Conservation (phyloP, 1,140 invertebrate genomes). For the Cepaea nemoralis region DNA sequence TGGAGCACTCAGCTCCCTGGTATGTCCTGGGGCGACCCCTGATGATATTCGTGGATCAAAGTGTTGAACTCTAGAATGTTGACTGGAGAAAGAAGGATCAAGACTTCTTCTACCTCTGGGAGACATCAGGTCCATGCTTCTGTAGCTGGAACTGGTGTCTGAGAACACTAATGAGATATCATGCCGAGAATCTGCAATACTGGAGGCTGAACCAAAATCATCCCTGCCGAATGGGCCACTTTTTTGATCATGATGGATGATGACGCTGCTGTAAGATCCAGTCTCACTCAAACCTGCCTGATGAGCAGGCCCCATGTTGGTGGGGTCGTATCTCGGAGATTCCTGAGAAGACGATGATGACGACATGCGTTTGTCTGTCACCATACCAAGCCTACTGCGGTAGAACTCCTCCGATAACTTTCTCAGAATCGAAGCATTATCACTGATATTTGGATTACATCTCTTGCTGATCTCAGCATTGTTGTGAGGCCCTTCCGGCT, state of each 20-base stretch:
- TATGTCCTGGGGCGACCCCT: background rate
- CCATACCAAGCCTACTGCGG: conserved; percentile 36
- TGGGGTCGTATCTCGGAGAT: conserved; percentile 45
- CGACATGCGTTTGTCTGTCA: conserved; percentile 54
- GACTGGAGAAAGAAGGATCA: conserved; percentile 47
- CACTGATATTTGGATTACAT: background rate
- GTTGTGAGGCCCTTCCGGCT: background rate
- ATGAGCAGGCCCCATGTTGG: conserved; percentile 44
- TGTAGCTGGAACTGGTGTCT: conserved; percentile 14
- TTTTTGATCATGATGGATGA: conserved; percentile 61
- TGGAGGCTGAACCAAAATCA: conserved; percentile 56
- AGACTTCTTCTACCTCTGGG: conserved; percentile 54
- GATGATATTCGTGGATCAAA: background rate
- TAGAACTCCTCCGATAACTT: conserved; percentile 73
- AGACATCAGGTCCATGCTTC: conserved; percentile 28
- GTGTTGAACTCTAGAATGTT: background rate
- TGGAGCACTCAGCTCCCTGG: conserved; percentile 31
- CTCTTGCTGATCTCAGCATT: conserved; percentile 3
- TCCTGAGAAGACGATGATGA: conserved; percentile 56
- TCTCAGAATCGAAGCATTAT: conserved; percentile 78
- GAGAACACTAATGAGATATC: conserved; percentile 45
- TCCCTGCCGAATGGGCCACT: conserved; percentile 60
- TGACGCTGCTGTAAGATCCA: conserved; percentile 64
- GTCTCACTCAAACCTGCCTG: conserved; percentile 59
- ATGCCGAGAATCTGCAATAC: conserved; percentile 49